These are phyloP conservation scores for Aphelenchoides besseyi DNA, from an alignment of 1,140 invertebrate genomes.

Conservation along the genomic window DNA sequence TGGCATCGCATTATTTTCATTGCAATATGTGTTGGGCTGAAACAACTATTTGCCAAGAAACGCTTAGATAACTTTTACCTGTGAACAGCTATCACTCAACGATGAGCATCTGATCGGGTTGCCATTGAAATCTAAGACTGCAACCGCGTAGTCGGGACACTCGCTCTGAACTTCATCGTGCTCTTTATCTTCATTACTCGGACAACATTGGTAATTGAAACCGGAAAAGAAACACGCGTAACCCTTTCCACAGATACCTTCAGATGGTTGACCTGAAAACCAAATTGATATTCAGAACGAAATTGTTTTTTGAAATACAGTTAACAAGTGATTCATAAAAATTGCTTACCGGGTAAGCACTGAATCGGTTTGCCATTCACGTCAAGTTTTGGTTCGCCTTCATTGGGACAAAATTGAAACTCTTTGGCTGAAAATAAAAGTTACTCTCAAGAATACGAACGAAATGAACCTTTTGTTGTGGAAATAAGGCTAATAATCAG, in stretches of 20 bases:
- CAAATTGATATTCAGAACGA: background rate
- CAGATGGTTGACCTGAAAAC: conserved; percentile 41
- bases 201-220: conserved; percentile 51
- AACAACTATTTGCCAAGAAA: conserved; percentile 7
- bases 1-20: conserved; percentile 12
- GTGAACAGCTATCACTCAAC: conserved; percentile 20
- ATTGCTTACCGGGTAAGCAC: conserved; percentile 40
- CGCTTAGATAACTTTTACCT: conserved; percentile 18
- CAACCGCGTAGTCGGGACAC: conserved; percentile 35
- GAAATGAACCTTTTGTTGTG: too few relatives aligned
- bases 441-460: too few relatives aligned
- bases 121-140: conserved; percentile 29
- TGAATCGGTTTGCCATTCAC: conserved; percentile 38
- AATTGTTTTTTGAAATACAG: background rate
- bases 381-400: conserved; percentile 40
- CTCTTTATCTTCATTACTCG: conserved; percentile 39
- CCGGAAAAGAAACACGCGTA: conserved; percentile 50
- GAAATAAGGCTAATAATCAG: too few relatives aligned
- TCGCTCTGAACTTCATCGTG: conserved; percentile 27
- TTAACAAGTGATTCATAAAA: background rate
- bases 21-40: conserved; percentile 39
- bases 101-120: conserved; percentile 22
- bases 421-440: conserved; percentile 22
- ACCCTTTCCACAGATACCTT: conserved; percentile 37
- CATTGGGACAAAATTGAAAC: conserved; percentile 45